Percentiles rank a stretch among this genome's conserved stretches.
Conservation (phyloP, 2,888 invertebrate species). For the Meteorus cinctellus region DNA sequence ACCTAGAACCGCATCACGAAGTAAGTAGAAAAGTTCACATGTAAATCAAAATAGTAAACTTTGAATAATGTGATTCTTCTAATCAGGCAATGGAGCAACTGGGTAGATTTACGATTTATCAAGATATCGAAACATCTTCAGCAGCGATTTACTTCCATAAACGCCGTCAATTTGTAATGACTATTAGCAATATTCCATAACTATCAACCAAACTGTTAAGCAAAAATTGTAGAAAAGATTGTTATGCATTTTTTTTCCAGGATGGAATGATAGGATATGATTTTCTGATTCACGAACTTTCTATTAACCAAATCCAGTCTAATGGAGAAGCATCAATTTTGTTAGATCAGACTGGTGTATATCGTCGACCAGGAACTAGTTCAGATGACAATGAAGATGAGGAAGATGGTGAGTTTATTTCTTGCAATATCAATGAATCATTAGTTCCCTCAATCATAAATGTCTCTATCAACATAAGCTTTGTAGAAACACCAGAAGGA, state of each 20-base stretch:
- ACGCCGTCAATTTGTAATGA: background rate
- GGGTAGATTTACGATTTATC: background rate
- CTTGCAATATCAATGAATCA: too few relatives aligned
- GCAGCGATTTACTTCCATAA: background rate
- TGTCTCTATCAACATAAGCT: too few relatives aligned
- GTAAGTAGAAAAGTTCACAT: too few relatives aligned
- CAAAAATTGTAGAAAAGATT: background rate
- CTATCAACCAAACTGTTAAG: background rate
- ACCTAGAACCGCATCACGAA: too few relatives aligned
- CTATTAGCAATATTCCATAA: background rate
- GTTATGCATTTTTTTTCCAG: background rate
- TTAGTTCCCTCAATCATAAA: too few relatives aligned
- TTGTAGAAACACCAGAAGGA: too few relatives aligned
- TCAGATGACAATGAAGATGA: background rate
- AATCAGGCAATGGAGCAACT: background rate
- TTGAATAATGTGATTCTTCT: background rate
- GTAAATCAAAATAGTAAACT: background rate
- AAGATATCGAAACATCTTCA: background rate
- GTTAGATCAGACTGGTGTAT: background rate
- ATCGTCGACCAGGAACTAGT: background rate
- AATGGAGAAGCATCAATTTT: background rate
- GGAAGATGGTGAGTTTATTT: background rate
- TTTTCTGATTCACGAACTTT: background rate
- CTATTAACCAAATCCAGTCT: background rate
- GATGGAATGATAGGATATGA: background rate